These are phyloP conservation scores for Eulithis testata DNA, from an alignment of 2,888 invertebrate genomes.

Conservation along the genomic window DNA sequence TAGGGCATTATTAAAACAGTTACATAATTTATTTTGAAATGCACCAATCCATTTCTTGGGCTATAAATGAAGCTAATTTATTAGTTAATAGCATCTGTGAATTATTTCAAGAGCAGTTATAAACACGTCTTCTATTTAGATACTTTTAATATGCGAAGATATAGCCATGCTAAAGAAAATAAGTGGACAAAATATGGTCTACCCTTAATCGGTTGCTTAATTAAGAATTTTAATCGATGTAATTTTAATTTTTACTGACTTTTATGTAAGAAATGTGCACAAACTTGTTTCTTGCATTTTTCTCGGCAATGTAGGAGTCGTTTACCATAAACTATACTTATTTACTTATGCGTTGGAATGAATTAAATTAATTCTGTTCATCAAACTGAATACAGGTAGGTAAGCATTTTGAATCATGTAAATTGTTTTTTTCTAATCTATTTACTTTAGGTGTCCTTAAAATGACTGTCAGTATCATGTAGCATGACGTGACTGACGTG, in stretches of 20 bases:
- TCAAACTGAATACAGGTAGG: background rate
- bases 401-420: background rate
- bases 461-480: too few relatives aligned
- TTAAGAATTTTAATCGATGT: conserved; percentile 17
- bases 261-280: conserved; percentile 17
- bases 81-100: conserved; percentile 27
- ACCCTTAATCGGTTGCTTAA: conserved; percentile 20
- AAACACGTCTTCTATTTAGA: conserved; percentile 9
- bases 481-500: too few relatives aligned
- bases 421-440: too few relatives aligned
- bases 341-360: background rate
- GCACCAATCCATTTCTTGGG: conserved; percentile 32
- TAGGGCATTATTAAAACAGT: conserved; percentile 38
- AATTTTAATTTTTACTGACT: conserved; percentile 11
- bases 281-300: conserved; percentile 5
- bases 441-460: too few relatives aligned
- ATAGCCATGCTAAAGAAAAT: conserved; percentile 12
- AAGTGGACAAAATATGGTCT: conserved; percentile 15
- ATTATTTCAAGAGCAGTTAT: conserved; percentile 26
- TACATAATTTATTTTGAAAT: conserved; percentile 30
- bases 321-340: conserved; percentile 16
- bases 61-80: conserved; percentile 33
- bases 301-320: conserved; percentile 11
- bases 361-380: conserved; percentile 3
- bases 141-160: conserved; percentile 18